phyloP scores from a whole-genome alignment of 2,888 invertebrate genomes.

The Rhagophthalmus giganteus region DNA sequence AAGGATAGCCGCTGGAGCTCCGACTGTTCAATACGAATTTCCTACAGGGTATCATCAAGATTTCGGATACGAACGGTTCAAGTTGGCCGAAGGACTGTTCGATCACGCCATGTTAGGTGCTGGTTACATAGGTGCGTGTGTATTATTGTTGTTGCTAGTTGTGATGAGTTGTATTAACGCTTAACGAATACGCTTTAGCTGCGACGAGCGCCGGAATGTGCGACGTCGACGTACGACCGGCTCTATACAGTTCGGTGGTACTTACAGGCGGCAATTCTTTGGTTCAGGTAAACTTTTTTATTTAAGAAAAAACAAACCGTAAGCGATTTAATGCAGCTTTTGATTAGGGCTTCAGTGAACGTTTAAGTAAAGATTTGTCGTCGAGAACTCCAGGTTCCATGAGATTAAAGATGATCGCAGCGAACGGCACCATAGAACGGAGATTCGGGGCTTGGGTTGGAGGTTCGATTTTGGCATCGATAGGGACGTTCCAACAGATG shows the following conservation, averaged over 20 bases:
- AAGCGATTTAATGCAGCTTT: neutral
- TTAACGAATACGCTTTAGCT: constrained; percentile 47
- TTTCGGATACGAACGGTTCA: constrained; percentile 91
- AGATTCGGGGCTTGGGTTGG: constrained; percentile 98
- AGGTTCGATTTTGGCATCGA: constrained; percentile 96
- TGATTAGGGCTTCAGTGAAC: constrained; percentile 84
- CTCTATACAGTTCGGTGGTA: constrained; percentile 93
- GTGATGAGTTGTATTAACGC: no score
- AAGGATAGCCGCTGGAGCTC: constrained; percentile 80
- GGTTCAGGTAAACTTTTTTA: constrained; percentile 67
- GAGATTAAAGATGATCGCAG: constrained; percentile 90
- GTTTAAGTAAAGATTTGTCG: constrained; percentile 84
- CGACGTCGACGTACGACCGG: constrained; percentile 95
- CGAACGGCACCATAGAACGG: constrained; percentile 87
- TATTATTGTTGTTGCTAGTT: no score
- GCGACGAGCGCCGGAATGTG: constrained; percentile 93
- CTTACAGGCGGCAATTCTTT: constrained; percentile 94
- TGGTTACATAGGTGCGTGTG: constrained; percentile 69
- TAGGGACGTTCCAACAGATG: constrained; percentile 99
- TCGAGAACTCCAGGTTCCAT: constrained; percentile 90
- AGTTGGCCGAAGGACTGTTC: constrained; percentile 92
- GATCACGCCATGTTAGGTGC: constrained; percentile 93
- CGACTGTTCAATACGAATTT: constrained; percentile 95
- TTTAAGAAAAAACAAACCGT: no score
- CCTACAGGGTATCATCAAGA: constrained; percentile 98